A percentile compares a stretch with the other conserved stretches of the same genome.
Conservation (phyloP, 2,113 vertebrate genomes). For the Podocnemis expansa region DNA sequence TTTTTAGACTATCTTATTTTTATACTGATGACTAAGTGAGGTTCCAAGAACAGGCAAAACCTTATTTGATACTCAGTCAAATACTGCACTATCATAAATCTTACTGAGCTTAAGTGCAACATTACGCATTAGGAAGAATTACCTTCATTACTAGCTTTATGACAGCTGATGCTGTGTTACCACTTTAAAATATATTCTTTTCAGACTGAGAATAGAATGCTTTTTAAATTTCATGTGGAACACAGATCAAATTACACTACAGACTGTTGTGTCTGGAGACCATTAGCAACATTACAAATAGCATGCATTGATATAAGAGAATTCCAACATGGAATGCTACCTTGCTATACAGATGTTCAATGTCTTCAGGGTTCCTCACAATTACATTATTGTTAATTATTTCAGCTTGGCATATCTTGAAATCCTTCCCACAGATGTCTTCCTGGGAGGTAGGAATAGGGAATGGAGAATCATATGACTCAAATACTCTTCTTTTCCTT, state of each 20-base stretch:
- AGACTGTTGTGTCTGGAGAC: background rate
- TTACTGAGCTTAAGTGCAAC: background rate
- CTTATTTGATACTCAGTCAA: background rate
- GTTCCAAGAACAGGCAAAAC: background rate
- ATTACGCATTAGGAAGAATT: background rate
- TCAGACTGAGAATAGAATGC: background rate
- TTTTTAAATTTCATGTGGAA: background rate
- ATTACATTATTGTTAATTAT: slow-evolving; percentile 85
- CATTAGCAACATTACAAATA: background rate
- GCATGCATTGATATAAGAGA: background rate
- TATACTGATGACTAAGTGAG: background rate
- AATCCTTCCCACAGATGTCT: slow-evolving; percentile 48
- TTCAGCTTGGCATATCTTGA: slow-evolving; percentile 80
- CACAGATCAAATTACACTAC: background rate
- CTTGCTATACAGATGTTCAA: slow-evolving; percentile 84
- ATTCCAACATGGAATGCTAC: slow-evolving; percentile 61
- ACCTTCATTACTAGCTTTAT: background rate
- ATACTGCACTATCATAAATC: background rate
- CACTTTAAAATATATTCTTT: background rate
- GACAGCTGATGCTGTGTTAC: background rate
- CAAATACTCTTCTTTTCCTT: slow-evolving; percentile 82
- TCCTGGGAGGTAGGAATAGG: slow-evolving; percentile 72
- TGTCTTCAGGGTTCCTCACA: slow-evolving; percentile 82
- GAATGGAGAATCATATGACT: slow-evolving; percentile 82
- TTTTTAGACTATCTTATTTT: background rate